phyloP scores from a whole-genome alignment of 2,888 invertebrate species.

The Scaptomyza cyrtandrae region DNA sequence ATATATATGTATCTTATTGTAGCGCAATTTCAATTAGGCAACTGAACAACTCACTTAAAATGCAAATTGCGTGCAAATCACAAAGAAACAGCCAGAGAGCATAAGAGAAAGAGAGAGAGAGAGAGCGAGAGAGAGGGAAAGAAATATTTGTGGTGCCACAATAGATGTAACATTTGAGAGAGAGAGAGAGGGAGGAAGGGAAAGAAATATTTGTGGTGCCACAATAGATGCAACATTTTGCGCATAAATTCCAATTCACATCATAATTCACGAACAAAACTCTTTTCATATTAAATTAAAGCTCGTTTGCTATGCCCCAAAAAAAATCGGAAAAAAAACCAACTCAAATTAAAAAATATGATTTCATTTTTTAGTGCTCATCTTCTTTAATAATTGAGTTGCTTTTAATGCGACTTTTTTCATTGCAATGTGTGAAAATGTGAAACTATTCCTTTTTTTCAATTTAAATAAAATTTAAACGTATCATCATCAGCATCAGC shows the following conservation, averaged over 20 bases:
- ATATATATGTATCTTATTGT: conserved; percentile 56
- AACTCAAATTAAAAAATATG: conserved; percentile 10
- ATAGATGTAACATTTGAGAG: conserved; percentile 30
- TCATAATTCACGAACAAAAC: conserved; percentile 23
- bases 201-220: conserved; percentile 30
- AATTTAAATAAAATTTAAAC: not conserved
- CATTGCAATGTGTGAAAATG: not conserved
- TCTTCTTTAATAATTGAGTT: conserved; percentile 57
- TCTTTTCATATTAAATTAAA: conserved; percentile 45
- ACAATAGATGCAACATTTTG: conserved; percentile 42
- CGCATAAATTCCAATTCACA: conserved; percentile 28
- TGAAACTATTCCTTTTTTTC: not conserved
- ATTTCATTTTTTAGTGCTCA: conserved; percentile 8
- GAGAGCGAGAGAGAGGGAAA: not conserved
- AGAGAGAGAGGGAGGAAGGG: not conserved
- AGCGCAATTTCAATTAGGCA: conserved; percentile 66
- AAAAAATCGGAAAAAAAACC: conserved; percentile 14
- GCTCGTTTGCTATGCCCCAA: conserved; percentile 32
- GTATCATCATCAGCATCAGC: not conserved
- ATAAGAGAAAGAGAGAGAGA: too few species aligned
- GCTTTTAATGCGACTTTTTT: conserved; percentile 13
- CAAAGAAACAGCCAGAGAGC: conserved; percentile 18
- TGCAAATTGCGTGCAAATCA: conserved; percentile 71
- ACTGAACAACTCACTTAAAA: conserved; percentile 78
- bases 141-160: conserved; percentile 39